phyloP scores from a whole-genome alignment of 2,113 vertebrate genomes.

The Xenus cinereus region DNA sequence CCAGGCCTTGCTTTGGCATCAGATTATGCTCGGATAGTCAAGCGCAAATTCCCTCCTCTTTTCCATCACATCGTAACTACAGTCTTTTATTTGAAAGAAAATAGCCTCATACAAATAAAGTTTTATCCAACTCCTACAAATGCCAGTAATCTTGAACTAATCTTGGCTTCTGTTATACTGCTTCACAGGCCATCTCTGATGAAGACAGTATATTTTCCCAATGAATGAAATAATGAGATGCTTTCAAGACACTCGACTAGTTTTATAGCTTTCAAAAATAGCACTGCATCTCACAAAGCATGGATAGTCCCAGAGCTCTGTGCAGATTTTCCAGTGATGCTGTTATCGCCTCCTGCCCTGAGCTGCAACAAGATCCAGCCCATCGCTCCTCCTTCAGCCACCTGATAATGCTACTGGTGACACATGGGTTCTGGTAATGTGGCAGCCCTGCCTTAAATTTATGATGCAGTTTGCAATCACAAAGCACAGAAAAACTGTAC shows the following conservation, averaged over 20 bases:
- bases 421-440: not conserved
- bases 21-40: not conserved
- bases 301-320: not conserved
- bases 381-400: not conserved
- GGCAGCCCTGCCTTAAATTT: not conserved
- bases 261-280: slow-evolving; percentile 13
- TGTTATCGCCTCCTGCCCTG: not conserved
- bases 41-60: not conserved
- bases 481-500: not conserved
- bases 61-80: not conserved
- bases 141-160: not conserved
- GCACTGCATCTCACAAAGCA: not conserved
- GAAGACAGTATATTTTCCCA: not conserved
- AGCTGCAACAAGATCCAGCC: not conserved
- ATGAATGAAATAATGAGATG: not conserved
- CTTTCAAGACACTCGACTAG: not conserved
- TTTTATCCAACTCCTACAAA: not conserved
- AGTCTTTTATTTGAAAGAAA: not conserved
- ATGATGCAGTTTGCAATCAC: not conserved
- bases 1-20: not conserved
- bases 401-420: not conserved
- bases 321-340: not conserved
- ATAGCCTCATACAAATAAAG: not conserved
- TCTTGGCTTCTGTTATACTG: not conserved
- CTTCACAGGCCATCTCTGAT: not conserved